phyloP scores from a whole-genome alignment of 2,888 invertebrate genomes.

The Hypselothyrea guttata region DNA sequence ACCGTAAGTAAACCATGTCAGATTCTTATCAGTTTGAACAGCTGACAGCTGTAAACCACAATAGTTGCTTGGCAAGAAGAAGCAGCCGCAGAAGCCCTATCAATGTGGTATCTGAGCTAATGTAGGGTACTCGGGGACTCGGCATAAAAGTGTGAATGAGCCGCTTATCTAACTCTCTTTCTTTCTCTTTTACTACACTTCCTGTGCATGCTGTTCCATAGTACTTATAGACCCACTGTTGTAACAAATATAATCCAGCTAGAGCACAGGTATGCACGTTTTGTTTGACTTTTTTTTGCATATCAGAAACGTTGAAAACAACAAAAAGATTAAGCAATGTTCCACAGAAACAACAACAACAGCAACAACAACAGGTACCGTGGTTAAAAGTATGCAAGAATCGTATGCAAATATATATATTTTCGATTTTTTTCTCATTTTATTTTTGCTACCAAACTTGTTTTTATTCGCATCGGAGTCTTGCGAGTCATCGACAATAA shows the following conservation, averaged over 20 bases:
- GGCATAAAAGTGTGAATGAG: slow-evolving; percentile 4
- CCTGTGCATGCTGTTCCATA: neutral
- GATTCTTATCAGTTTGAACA: slow-evolving; percentile 23
- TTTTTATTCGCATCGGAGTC: slow-evolving; percentile 48
- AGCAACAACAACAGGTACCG: slow-evolving; percentile 11
- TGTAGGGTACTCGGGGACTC: neutral
- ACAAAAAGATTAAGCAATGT: slow-evolving; percentile 1
- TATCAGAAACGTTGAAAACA: slow-evolving; percentile 43
- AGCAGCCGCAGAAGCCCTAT: slow-evolving; percentile 18
- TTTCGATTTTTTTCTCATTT: slow-evolving; percentile 23
- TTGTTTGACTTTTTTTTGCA: slow-evolving; percentile 18
- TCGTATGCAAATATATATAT: slow-evolving; percentile 61
- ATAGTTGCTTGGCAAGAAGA: slow-evolving; percentile 1
- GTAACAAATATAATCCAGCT: neutral
- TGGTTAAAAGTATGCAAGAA: slow-evolving; percentile 42
- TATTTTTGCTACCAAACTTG: slow-evolving; percentile 48
- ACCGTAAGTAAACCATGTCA: slow-evolving; percentile 23
- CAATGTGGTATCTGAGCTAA: slow-evolving; percentile 3
- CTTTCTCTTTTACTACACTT: slow-evolving; percentile 14
- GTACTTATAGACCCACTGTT: neutral
- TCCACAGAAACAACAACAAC: slow-evolving; percentile 12
- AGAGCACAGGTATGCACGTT: neutral
- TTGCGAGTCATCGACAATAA: slow-evolving; percentile 27
- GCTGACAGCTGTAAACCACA: slow-evolving; percentile 43
- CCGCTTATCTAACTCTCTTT: slow-evolving; percentile 16